Conservation (phyloP, 1,140 invertebrate genomes). For the Radopholus similis region DNA sequence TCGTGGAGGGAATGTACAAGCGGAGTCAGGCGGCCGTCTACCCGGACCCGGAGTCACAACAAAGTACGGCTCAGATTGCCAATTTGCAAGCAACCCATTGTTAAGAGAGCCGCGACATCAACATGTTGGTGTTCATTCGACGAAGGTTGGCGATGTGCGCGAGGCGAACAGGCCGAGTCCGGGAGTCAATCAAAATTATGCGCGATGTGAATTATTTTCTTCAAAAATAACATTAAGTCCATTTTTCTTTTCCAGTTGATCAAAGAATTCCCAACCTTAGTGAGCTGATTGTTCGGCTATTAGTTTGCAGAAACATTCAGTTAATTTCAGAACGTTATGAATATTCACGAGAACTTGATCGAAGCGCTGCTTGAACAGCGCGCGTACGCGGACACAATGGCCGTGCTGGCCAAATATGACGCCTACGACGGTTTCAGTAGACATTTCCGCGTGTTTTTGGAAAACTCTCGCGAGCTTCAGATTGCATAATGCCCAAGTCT, state of each 20-base stretch:
- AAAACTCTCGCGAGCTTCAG: slow-evolving; percentile 61
- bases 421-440: slow-evolving; percentile 57
- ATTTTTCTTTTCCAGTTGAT: slow-evolving; percentile 10
- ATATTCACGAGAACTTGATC: slow-evolving; percentile 95
- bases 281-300: slow-evolving; percentile 9
- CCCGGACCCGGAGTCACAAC: slow-evolving; percentile 75
- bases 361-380: slow-evolving; percentile 91
- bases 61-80: slow-evolving; percentile 66
- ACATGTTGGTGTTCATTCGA: slow-evolving; percentile 71
- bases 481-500: slow-evolving; percentile 88
- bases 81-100: slow-evolving; percentile 2
- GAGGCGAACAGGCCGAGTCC: slow-evolving; percentile 81
- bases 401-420: slow-evolving; percentile 91
- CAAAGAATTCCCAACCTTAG: slow-evolving; percentile 19
- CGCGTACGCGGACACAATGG: slow-evolving; percentile 91
- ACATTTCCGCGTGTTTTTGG: neutral
- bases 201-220: slow-evolving; percentile 70
- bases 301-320: neutral
- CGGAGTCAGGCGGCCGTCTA: slow-evolving; percentile 75
- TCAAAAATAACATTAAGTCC: neutral
- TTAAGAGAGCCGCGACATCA: slow-evolving; percentile 72
- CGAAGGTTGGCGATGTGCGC: slow-evolving; percentile 87
- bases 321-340: slow-evolving; percentile 72
- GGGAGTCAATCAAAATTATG: slow-evolving; percentile 95
- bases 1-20: slow-evolving; percentile 79